Evolutionary conservation across 2,888 invertebrate species (phyloP), one percentile per base, ranked within the genome.

Genomic region (Fragum sueziense): DNA sequence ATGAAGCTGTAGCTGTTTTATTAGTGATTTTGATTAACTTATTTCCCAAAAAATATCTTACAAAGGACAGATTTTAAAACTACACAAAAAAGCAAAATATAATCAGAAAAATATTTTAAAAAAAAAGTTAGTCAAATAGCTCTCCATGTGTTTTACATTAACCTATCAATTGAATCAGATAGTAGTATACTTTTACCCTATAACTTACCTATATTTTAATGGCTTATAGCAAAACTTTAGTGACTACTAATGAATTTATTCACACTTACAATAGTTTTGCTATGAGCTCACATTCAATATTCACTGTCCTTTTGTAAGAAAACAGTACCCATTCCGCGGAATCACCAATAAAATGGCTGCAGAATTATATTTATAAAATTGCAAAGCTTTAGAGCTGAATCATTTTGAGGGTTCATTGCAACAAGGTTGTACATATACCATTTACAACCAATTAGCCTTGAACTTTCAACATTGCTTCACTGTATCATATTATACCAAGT

Each of bases 401-500:
- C 65, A 41, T 65, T 41, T n/a, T 20, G 4, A 47, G 47, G 47
- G 47, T 4, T 47, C 17, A 47, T 20, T 20, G n/a, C 47, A 47
- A 47, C 14, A 47, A 20, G 47, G 20, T 47, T 47, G 47, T 14
- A 47, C 14, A n/a, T 14, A 47, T 47, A 14, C 3, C 17, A 25
- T 25, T 61, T 34, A 20, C 1, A 65, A 65, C 25, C 22, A 41
- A 22, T 34, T 34, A 14, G 65, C 65, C 22, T 22, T 22, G 6
- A 22, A 20, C 34, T 41, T 34, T 17, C 14, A 29, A 1, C 41
- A 27, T 65, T 41, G 51, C 52, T 62, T 62, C 41, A 61, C 41
- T 47, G 47, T 47, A 47, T 47, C 47, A 47, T 14, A 52, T 37
- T 61, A 41, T 59, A 71, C 61, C 71, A 71, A 61, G 61, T 61